These are phyloP conservation scores for Cranoglanis bouderius DNA, from an alignment of 2,113 vertebrate species.

Conservation along the genomic window DNA sequence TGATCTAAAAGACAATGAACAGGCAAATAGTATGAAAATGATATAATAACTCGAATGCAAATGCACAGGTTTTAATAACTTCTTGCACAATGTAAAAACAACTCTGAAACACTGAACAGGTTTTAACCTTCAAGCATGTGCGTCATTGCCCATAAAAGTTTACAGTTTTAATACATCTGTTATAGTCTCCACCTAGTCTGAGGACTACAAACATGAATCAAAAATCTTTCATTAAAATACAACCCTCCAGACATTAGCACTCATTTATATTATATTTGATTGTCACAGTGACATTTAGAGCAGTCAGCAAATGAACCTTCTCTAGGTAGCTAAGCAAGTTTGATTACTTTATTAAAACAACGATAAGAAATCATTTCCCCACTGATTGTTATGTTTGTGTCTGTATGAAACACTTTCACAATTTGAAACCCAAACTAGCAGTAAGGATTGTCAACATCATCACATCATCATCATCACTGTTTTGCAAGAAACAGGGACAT, in stretches of 20 bases:
- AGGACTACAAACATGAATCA: slow-evolving; percentile 23
- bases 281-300: neutral
- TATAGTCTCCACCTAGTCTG: slow-evolving; percentile 36
- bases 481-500: neutral
- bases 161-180: neutral
- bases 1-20: neutral
- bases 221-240: slow-evolving; percentile 26
- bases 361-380: neutral
- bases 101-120: neutral
- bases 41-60: neutral
- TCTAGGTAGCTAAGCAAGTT: slow-evolving; percentile 4
- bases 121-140: slow-evolving; percentile 2
- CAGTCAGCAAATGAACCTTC: neutral
- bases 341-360: slow-evolving; percentile 30
- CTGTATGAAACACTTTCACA: neutral
- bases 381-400: slow-evolving; percentile 1
- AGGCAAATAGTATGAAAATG: neutral
- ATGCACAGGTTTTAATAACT: neutral
- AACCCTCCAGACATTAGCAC: neutral
- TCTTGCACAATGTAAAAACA: neutral
- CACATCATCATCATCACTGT: neutral
- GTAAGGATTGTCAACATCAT: neutral
- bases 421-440: neutral
- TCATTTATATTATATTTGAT: neutral
- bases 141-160: slow-evolving; percentile 10